Evolutionary conservation across 2,113 vertebrate species (phyloP), one percentile per base, ranked within the genome.

Genomic region (rat (Rattus norvegicus)): DNA sequence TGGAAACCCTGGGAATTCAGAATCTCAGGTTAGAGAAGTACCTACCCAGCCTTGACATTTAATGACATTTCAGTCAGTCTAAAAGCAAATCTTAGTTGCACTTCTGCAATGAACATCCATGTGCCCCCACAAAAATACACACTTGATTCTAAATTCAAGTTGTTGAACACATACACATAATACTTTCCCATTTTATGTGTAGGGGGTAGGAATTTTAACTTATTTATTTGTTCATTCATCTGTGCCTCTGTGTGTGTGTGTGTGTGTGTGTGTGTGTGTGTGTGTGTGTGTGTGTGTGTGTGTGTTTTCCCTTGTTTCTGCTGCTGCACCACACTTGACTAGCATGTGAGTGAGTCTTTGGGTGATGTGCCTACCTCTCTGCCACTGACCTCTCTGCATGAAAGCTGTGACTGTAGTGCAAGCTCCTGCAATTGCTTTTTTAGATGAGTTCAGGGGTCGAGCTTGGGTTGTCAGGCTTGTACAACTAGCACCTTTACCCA

Each of bases 1-100:
- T 14, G 16, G 49, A 80, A 52, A 26, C 80, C 75, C 76, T 63
- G 33, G 83, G 67, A 54, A 93, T 91, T 95, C 76, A 96, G 56
- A 77, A 65, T 39, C 67, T 36, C 26, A 1, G 89, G 39, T 75
- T 73, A 73, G n/a, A 56, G 54, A 90, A 13, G 93, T 92, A 91
- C 69, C 30, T 65, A 33, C 26, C 24, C 65, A 47, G 84, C 43
- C 69, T 70, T 92, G 84, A 77, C 39, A 30, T 83, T 77, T 14
- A 47, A 9, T 59, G 73, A 76, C 5, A 49, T 30, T 81, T 73
- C 20, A 4, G 19, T 91, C 56, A 49, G 7, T 81, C 56, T 91
- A 69, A 76, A 93, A 63, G 54, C 61, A 70, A 33, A 76, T 61
- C 75, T 95, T 43, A 83, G 20, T 2, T n/a, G 80, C 79, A 22